These are phyloP conservation scores for Hydrochoerus hydrochaeris DNA, from an alignment of 2,113 vertebrate species.

Conservation along the genomic window DNA sequence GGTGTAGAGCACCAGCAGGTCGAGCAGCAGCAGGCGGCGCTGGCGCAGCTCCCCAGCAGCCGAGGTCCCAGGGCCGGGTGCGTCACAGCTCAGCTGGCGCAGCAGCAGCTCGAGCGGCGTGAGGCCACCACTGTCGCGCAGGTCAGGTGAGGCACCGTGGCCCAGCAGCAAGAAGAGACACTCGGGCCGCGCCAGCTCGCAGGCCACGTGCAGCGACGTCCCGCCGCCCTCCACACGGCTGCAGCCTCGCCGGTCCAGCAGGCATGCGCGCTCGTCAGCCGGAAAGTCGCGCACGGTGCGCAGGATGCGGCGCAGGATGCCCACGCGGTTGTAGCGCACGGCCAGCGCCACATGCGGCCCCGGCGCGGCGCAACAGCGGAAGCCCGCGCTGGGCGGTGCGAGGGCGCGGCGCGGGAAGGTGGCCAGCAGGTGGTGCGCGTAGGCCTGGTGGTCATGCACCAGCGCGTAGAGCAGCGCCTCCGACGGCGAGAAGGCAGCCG, in stretches of 20 bases:
- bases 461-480: slow-evolving; percentile 96
- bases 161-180: slow-evolving; percentile 92
- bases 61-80: slow-evolving; percentile 53
- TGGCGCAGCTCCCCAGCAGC: slow-evolving; percentile 73
- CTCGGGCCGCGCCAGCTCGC: slow-evolving; percentile 90
- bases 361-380: slow-evolving; percentile 90
- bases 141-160: slow-evolving; percentile 88
- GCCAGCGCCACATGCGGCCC: slow-evolving; percentile 92
- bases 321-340: slow-evolving; percentile 93
- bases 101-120: slow-evolving; percentile 91
- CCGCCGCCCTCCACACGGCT: slow-evolving; percentile 91
- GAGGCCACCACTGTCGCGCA: slow-evolving; percentile 83
- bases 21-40: slow-evolving; percentile 88
- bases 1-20: slow-evolving; percentile 92
- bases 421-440: slow-evolving; percentile 91
- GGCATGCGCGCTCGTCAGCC: slow-evolving; percentile 65
- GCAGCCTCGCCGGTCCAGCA: slow-evolving; percentile 91
- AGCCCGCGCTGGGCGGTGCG: slow-evolving; percentile 88
- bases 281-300: slow-evolving; percentile 85
- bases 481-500: slow-evolving; percentile 91
- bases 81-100: slow-evolving; percentile 81
- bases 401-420: slow-evolving; percentile 89
- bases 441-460: slow-evolving; percentile 95
- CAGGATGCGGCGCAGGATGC: slow-evolving; percentile 90
- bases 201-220: slow-evolving; percentile 91